Base-by-base conservation (phyloP, 1,140 invertebrate species). In the Formica selysi region DNA sequence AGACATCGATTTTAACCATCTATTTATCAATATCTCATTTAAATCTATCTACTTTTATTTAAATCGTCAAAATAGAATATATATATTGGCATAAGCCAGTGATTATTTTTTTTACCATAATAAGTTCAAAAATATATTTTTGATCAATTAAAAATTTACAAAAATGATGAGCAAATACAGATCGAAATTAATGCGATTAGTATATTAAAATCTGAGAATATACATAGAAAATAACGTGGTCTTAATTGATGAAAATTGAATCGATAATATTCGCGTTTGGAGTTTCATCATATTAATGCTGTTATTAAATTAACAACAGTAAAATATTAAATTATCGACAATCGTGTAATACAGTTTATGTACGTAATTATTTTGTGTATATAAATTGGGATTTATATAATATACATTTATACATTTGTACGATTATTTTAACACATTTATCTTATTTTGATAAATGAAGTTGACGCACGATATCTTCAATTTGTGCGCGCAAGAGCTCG, bases 1-100 rank as follows among this genome's bases (percentile, higher is more conserved):
- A 11, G 11, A n/a, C n/a, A 32, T 1, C 11, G 61, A 41, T 65
- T 87, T 78, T n/a, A 88, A 68, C 54, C n/a, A 36, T 41, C n/a
- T 48, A 38, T 74, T 74, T 59, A 22, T 41, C 38, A 38, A 36
- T 32, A 26, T 13, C 19, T 16, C 19, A 38, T 11, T 11, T 36
- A 36, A 6, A 51, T 51, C 16, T 51, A 51, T 51, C 16, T 51
- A 19, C 0, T 51, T 51, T 51, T 44, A 13, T 68, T 65, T 11
- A 8, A 16, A 32, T 3, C 13, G 2, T 11, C n/a, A 36, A n/a
- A n/a, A 62, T 62, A 7, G 26, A 64, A 64, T 64, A 32, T 32
- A 32, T 32, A 32, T 3, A 64, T 7, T 51, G n/a, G 16, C 26
- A 16, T 64, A 7, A 64, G 13, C 6, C 7, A 64, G 61, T 41